A percentile compares a stretch with the other conserved stretches of the same genome.
Evolutionary conservation across 2,888 invertebrate species (phyloP).

Genomic region (Aproaerema taeniolella): DNA sequence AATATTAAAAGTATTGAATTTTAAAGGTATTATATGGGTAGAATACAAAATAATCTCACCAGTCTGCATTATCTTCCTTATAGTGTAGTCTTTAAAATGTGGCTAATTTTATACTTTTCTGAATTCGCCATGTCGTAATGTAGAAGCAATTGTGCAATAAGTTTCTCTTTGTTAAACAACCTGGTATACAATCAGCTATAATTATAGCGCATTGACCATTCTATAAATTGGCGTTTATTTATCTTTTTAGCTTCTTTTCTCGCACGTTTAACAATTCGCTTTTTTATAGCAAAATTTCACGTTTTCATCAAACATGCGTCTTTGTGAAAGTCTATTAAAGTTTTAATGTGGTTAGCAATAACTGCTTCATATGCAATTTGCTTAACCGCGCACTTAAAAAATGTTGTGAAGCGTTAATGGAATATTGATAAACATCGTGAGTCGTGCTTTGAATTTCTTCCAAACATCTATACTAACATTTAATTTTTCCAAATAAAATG

Average conservation of each 20-base stretch:
- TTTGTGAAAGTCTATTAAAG: slow-evolving; percentile 1
- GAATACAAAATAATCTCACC: no score
- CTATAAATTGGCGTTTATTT: slow-evolving; percentile 4
- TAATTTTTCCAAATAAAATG: no score
- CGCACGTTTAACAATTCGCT: not conserved
- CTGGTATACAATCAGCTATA: slow-evolving; percentile 5
- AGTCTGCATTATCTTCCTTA: no score
- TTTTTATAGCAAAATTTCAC: not conserved
- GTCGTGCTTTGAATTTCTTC: no score
- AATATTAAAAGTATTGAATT: no score
- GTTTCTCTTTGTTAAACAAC: slow-evolving; percentile 21
- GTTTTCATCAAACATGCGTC: not conserved
- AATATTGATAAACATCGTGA: no score
- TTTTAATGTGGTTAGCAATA: not conserved
- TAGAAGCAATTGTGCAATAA: slow-evolving; percentile 20
- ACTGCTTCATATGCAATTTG: not conserved
- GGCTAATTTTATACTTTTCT: slow-evolving; percentile 11
- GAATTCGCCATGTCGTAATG: slow-evolving; percentile 16
- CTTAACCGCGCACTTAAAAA: slow-evolving; percentile 1
- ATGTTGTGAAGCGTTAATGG: no score
- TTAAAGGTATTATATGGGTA: no score
- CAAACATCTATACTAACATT: no score
- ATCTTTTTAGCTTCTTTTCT: no score
- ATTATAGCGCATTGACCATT: slow-evolving; percentile 10
- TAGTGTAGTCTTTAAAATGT: slow-evolving; percentile 10